Evolutionary conservation across 2,797 vertebrate genomes (phyloP).

Genomic region (Eulemur coronatus): DNA sequence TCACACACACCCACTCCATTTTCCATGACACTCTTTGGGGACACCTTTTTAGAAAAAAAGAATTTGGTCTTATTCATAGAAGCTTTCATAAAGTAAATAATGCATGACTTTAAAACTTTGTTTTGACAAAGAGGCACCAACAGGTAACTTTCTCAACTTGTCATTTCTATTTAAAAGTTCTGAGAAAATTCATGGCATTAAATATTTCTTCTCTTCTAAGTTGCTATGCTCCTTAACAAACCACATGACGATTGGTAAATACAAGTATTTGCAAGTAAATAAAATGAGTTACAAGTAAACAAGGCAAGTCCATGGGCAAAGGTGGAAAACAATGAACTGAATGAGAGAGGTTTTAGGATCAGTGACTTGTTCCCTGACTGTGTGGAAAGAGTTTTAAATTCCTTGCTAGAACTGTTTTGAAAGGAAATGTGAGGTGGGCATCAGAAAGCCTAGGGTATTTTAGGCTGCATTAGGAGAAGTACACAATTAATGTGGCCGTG

Average conservation of each 20-base stretch:
- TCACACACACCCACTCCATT: slow-evolving; percentile 47
- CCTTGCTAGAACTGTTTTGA: neutral
- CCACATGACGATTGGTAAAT: neutral
- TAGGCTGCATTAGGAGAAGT: too few relatives aligned
- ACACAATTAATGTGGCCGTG: accelerated
- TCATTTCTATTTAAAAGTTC: neutral
- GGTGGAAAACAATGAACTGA: neutral
- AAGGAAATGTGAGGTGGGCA: neutral
- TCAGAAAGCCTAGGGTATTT: neutral
- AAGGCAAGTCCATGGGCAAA: neutral
- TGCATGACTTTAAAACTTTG: neutral
- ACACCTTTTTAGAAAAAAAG: slow-evolving; percentile 30
- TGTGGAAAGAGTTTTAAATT: neutral
- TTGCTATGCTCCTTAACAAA: neutral
- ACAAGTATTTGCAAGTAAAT: neutral
- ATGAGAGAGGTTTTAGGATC: neutral
- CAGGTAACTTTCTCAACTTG: neutral
- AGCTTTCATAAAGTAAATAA: slow-evolving; percentile 1
- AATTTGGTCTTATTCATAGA: slow-evolving; percentile 26
- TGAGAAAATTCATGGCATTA: neutral
- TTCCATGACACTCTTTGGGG: neutral
- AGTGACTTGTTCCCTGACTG: neutral
- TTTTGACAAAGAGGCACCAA: neutral
- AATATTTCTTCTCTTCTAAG: neutral
- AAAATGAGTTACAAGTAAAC: neutral